A percentile compares a stretch with the other conserved stretches of the same genome.
Conservation (phyloP, 2,797 vertebrate species). For the Acomys russatus region DNA sequence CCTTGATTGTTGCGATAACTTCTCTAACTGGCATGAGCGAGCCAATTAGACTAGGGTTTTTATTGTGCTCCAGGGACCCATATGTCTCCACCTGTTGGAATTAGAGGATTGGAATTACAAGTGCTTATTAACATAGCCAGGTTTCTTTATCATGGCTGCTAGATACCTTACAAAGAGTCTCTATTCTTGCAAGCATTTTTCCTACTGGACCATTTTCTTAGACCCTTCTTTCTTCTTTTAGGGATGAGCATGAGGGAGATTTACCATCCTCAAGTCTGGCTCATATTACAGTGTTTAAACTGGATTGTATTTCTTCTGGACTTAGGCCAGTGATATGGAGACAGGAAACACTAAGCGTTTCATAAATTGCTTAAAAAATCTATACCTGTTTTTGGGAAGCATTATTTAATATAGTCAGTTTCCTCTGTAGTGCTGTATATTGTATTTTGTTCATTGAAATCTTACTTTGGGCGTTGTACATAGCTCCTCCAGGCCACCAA, state of each 20-base stretch:
- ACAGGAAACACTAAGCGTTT: neutral
- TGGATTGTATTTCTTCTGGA: neutral
- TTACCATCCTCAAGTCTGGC: conserved; percentile 10
- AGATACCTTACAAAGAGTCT: neutral
- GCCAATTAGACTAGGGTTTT: neutral
- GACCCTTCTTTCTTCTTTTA: neutral
- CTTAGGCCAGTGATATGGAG: neutral
- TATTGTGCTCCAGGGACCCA: neutral
- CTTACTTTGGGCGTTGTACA: neutral
- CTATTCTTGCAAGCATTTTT: neutral
- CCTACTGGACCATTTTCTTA: too few relatives aligned
- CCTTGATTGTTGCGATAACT: neutral
- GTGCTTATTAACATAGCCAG: neutral
- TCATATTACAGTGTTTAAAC: neutral
- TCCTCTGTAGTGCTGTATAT: neutral
- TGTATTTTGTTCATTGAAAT: conserved; percentile 26
- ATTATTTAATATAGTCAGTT: neutral
- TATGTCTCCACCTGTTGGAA: neutral
- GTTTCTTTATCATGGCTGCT: neutral
- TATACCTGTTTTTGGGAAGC: too few relatives aligned
- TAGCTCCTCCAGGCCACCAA: neutral
- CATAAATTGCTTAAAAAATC: neutral
- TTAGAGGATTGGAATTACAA: neutral
- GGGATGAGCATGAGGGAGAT: neutral
- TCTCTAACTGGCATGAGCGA: neutral